Evolutionary conservation across 2,888 invertebrate species (phyloP).

Genomic region (Troides aeacus): DNA sequence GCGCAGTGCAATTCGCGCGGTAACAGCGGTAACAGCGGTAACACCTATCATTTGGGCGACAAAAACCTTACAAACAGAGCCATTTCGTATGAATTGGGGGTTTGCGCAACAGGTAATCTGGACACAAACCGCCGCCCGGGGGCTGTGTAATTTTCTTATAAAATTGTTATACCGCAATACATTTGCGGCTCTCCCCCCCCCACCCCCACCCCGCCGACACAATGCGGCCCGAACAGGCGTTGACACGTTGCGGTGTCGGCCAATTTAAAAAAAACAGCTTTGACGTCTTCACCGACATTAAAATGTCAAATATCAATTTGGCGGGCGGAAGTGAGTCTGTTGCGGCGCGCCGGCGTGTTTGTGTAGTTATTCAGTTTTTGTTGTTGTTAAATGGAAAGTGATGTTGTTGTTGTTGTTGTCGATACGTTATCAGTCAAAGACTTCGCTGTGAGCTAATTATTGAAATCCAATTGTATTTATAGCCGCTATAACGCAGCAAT

Average conservation of each 20-base stretch:
- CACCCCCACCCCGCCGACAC: constrained; percentile 47
- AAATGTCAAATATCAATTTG: constrained; percentile 45
- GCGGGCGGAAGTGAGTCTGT: constrained; percentile 65
- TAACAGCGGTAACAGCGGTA: constrained; percentile 44
- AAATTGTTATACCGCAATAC: constrained; percentile 72
- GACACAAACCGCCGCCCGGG: constrained; percentile 68
- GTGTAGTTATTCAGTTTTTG: constrained; percentile 56
- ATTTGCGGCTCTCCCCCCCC: constrained; percentile 59
- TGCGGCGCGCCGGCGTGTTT: constrained; percentile 43
- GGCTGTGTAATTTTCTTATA: constrained; percentile 70
- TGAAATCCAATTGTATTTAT: constrained; percentile 77
- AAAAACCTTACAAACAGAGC: constrained; percentile 69
- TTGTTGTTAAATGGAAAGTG: constrained; percentile 31
- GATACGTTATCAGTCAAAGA: constrained; percentile 74
- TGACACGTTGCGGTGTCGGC: constrained; percentile 71
- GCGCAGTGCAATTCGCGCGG: constrained; percentile 50
- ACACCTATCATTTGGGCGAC: constrained; percentile 70
- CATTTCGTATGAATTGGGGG: constrained; percentile 68
- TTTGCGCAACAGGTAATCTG: constrained; percentile 72
- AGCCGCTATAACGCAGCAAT: constrained; percentile 57
- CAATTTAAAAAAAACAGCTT: constrained; percentile 56
- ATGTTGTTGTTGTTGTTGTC: constrained; percentile 40
- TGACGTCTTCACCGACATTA: constrained; percentile 58
- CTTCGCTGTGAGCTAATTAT: constrained; percentile 71
- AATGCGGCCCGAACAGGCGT: constrained; percentile 67